These are phyloP conservation scores for Murina feae DNA, from an alignment of 2,113 vertebrate species.

Conservation along the genomic window DNA sequence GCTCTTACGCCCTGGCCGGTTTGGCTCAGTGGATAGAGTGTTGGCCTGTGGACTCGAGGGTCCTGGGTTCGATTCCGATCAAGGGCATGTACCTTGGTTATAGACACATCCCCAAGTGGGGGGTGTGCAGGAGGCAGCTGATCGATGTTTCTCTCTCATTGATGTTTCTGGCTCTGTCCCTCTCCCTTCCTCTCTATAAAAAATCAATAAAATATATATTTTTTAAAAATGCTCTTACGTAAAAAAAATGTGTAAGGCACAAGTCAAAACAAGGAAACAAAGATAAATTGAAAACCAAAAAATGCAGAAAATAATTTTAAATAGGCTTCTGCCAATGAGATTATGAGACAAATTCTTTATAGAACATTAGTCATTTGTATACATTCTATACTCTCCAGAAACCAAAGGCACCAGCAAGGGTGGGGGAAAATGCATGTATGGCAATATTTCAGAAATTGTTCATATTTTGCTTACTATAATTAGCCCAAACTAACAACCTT, in stretches of 20 bases:
- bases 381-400: neutral
- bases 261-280: neutral
- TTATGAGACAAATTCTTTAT: constrained; percentile 32
- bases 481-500: constrained; percentile 20
- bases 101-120: too few relatives aligned
- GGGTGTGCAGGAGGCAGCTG: too few relatives aligned
- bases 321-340: constrained; percentile 1
- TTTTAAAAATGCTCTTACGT: constrained; percentile 5
- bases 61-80: too few relatives aligned
- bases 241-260: constrained; percentile 3
- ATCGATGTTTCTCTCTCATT: too few relatives aligned
- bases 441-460: constrained; percentile 17
- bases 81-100: too few relatives aligned
- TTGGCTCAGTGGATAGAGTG: too few relatives aligned
- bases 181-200: too few relatives aligned
- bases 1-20: too few relatives aligned
- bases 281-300: constrained; percentile 14
- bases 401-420: neutral
- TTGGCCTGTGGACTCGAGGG: too few relatives aligned
- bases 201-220: too few relatives aligned
- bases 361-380: constrained; percentile 29
- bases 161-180: too few relatives aligned
- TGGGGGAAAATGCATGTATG: neutral
- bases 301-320: constrained; percentile 5
- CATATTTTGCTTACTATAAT: constrained; percentile 45